These are phyloP conservation scores for Drosophila falleni DNA, from an alignment of 2,888 invertebrate species.

Conservation along the genomic window DNA sequence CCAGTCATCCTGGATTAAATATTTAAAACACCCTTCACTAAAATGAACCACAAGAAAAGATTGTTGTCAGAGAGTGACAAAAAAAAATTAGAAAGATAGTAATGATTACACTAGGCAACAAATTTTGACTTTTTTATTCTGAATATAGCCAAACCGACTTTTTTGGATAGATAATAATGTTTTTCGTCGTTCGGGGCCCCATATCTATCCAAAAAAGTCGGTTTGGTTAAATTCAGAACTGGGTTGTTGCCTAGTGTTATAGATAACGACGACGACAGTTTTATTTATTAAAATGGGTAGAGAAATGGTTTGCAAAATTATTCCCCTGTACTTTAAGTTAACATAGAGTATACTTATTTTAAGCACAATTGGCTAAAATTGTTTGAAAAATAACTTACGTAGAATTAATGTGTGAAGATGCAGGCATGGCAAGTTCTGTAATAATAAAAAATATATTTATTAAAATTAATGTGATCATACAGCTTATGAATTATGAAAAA, in stretches of 20 bases:
- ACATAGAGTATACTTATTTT: not conserved
- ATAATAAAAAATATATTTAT: constrained; percentile 26
- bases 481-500: constrained; percentile 5
- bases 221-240: too few relatives aligned
- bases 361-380: not conserved
- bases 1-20: constrained; percentile 85
- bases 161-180: too few relatives aligned
- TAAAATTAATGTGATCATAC: not conserved
- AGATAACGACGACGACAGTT: not conserved
- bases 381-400: constrained; percentile 54
- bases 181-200: too few relatives aligned
- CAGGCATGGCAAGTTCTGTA: constrained; percentile 66
- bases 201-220: too few relatives aligned
- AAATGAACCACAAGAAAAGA: constrained; percentile 7
- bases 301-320: not conserved
- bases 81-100: not conserved
- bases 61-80: not conserved
- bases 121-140: too few relatives aligned
- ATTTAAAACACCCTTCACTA: constrained; percentile 38
- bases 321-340: not conserved
- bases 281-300: not conserved
- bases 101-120: too few relatives aligned
- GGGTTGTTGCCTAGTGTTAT: too few relatives aligned
- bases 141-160: too few relatives aligned
- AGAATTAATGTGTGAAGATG: constrained; percentile 51